Percentiles rank a stretch among this genome's conserved stretches.
These are phyloP conservation scores for Galeruca laticollis DNA, from an alignment of 2,888 invertebrate species.

Conservation along the genomic window DNA sequence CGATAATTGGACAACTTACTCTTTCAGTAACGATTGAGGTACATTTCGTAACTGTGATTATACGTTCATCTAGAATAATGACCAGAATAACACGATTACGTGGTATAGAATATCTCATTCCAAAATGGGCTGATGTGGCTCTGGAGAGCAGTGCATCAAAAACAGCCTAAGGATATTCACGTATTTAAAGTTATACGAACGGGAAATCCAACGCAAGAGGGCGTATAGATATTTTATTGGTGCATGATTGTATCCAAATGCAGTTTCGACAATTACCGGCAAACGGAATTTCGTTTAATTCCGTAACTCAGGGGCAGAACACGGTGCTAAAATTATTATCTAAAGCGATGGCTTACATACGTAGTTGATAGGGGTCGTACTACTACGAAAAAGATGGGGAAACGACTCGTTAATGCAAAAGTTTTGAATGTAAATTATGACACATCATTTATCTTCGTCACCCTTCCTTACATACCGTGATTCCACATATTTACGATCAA, in stretches of 20 bases:
- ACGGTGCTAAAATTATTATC: conserved; percentile 11
- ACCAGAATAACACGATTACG: background rate
- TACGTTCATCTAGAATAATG: background rate
- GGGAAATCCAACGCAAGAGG: conserved; percentile 32
- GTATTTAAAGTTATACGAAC: conserved; percentile 32
- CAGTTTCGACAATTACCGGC: conserved; percentile 52
- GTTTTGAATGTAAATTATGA: background rate
- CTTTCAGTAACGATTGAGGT: too few relatives aligned
- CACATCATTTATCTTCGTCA: background rate
- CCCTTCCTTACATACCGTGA: background rate
- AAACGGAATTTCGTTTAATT: conserved; percentile 58
- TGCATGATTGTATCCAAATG: conserved; percentile 50
- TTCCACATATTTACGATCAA: background rate
- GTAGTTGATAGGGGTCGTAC: background rate
- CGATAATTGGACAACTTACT: too few relatives aligned
- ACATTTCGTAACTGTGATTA: background rate
- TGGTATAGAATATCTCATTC: conserved; percentile 1
- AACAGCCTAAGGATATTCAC: conserved; percentile 29
- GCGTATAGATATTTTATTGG: conserved; percentile 48
- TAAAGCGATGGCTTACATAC: background rate
- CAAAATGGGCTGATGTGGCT: conserved; percentile 1
- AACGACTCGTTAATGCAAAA: background rate
- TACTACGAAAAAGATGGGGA: background rate
- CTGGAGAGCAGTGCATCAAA: conserved; percentile 19
- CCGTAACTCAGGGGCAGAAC: conserved; percentile 24